phyloP scores from a whole-genome alignment of 2,113 vertebrate genomes.

The Geococcyx californianus region DNA sequence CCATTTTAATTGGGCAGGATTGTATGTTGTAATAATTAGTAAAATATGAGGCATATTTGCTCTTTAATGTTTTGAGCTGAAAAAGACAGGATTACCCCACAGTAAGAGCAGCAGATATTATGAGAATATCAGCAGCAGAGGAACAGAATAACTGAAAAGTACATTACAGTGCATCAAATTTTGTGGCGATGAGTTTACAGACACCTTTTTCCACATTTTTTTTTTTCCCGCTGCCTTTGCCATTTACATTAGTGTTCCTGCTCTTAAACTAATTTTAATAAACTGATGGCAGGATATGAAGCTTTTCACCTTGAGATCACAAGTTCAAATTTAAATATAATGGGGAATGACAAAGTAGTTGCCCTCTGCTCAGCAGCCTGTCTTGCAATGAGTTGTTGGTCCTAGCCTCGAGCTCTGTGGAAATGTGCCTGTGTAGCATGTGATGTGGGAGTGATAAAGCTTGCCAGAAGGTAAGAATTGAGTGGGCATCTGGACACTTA shows the following conservation, averaged over 20 bases:
- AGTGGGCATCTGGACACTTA: conserved; percentile 19
- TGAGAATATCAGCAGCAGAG: not conserved
- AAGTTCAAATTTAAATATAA: not conserved
- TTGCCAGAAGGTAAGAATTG: not conserved
- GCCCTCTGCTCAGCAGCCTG: not conserved
- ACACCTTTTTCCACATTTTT: not conserved
- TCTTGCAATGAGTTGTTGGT: not conserved
- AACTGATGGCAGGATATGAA: not conserved
- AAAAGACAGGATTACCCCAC: not conserved
- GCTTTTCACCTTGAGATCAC: not conserved
- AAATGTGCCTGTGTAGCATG: not conserved
- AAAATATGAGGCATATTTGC: not conserved
- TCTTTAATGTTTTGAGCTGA: not conserved
- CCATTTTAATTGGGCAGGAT: not conserved
- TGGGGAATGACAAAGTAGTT: not conserved
- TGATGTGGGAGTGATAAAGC: not conserved
- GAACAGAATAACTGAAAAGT: not conserved
- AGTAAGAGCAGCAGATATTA: not conserved
- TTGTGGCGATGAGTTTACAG: not conserved
- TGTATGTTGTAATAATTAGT: not conserved
- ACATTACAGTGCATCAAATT: not conserved
- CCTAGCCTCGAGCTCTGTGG: not conserved
- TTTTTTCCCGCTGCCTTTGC: not conserved
- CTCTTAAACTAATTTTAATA: not conserved
- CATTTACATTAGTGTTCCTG: not conserved